Evolutionary conservation across 2,797 vertebrate genomes (phyloP), one percentile per base, ranked within the genome.

Genomic region (Potorous gilbertii): DNA sequence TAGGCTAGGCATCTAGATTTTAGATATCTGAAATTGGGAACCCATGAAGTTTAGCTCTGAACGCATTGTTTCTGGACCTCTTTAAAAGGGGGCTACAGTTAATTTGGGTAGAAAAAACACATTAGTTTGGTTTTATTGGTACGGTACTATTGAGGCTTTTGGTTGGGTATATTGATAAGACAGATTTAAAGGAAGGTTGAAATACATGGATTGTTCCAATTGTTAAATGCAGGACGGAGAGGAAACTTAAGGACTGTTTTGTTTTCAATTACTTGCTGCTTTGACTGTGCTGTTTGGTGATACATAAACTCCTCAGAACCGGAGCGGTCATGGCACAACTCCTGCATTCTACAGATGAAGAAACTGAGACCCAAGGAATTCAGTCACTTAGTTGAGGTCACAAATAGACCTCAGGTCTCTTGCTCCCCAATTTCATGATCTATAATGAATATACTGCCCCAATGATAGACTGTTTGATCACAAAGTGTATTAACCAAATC

Each of bases 371-470:
- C 81, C 81, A 52, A 90, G 10, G 0, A 28, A 6, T 3, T 62
- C 66, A 3, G 55, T 97, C 92, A 93, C 29, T 40, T 74, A 27
- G 90, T 91, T 62, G 56, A 92, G 87, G 92, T 55, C n/a, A 81
- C 62, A 87, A 1, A 1, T 4, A 18, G 34, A 31, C 93, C 27
- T 90, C 50, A 14, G 55, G 12, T 56, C 50, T n/a, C 81, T 91
- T 12, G 21, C 24, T 81, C 6, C 3, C 74, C 24, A 50, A 21
- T 11, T 27, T 87, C 74, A 87, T 28, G 24, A 87, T 74, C 16
- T n/a, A 3, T 74, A 74, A 74, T 34, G 59, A 66, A n/a, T 40
- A 34, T 66, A 14, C 13, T 66, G 62, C n/a, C 34, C 34, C 31
- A n/a, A 1, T n/a, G 10, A 50, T 87, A 87, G 0, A 21, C 40